A percentile compares a stretch with the other conserved stretches of the same genome.
Evolutionary conservation across 2,113 vertebrate species (phyloP).

Genomic region (Pseudorasbora parva): DNA sequence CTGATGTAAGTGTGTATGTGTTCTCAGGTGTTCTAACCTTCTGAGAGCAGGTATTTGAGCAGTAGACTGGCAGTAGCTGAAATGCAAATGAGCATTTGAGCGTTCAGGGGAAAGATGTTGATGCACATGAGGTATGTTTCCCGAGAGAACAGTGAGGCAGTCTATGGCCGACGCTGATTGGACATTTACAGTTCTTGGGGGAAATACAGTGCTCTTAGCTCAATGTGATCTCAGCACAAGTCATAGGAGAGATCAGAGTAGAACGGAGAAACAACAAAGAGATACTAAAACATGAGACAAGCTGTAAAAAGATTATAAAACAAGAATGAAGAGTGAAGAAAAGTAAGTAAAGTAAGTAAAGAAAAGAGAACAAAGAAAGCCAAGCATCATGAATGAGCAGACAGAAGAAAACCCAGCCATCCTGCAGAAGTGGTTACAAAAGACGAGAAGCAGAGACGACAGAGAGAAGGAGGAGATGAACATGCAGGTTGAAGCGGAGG

Average conservation of each 20-base stretch:
- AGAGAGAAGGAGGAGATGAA: conserved; percentile 13
- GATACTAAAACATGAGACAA: neutral
- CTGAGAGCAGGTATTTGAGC: neutral
- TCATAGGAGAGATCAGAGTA: conserved; percentile 9
- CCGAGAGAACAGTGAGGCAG: neutral
- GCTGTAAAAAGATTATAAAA: neutral
- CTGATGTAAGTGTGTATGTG: neutral
- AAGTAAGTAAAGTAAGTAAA: neutral
- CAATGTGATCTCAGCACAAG: neutral
- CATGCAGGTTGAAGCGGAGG: neutral
- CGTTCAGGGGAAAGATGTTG: conserved; percentile 30
- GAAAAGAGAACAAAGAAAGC: neutral
- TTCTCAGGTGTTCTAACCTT: neutral
- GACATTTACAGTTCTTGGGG: conserved; percentile 21
- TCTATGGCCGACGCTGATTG: conserved; percentile 39
- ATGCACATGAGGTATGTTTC: conserved; percentile 30
- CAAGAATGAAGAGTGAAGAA: conserved; percentile 15
- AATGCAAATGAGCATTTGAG: neutral
- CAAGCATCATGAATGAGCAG: conserved; percentile 39
- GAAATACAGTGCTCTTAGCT: conserved; percentile 2
- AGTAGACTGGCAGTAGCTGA: neutral
- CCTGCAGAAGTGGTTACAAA: conserved; percentile 11
- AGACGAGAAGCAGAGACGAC: conserved; percentile 16
- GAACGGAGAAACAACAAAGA: neutral
- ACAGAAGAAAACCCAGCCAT: neutral